phyloP scores from a whole-genome alignment of 2,888 invertebrate species.

The Cheilosia vernalis region DNA sequence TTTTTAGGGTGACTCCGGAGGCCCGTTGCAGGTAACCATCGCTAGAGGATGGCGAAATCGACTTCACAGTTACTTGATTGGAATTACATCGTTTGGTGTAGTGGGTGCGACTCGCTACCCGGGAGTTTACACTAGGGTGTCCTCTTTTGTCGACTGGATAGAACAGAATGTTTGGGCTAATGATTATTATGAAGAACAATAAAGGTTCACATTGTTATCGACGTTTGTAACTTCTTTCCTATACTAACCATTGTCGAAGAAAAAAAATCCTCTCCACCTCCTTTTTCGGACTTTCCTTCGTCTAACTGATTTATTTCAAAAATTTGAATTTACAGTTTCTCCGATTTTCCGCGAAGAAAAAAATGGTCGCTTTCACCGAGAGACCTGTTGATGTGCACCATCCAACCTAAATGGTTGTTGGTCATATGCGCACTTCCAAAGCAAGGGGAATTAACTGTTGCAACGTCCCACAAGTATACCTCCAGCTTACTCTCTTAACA shows the following conservation, averaged over 20 bases:
- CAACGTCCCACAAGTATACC: constrained; percentile 15
- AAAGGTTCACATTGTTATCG: background rate
- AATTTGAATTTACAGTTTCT: background rate
- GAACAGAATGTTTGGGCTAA: constrained; percentile 79
- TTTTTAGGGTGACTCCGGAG: constrained; percentile 81
- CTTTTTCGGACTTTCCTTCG: background rate
- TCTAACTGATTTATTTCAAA: background rate
- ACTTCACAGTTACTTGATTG: constrained; percentile 80
- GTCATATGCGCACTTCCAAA: background rate
- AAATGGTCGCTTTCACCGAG: background rate
- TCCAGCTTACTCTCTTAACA: constrained; percentile 19
- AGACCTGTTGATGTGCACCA: constrained; percentile 27
- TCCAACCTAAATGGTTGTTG: constrained; percentile 9
- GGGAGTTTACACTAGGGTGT: constrained; percentile 81
- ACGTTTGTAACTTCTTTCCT: too few relatives aligned
- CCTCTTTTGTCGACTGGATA: constrained; percentile 81
- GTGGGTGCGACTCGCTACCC: constrained; percentile 80
- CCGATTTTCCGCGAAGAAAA: background rate
- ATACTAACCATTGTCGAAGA: background rate
- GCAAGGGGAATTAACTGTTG: constrained; percentile 28
- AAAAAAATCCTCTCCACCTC: background rate
- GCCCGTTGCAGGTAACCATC: constrained; percentile 81
- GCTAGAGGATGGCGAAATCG: constrained; percentile 76
- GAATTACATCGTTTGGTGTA: constrained; percentile 82
- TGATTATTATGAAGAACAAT: background rate